phyloP scores from a whole-genome alignment of 2,888 invertebrate species.

The Melinaea menophilus region DNA sequence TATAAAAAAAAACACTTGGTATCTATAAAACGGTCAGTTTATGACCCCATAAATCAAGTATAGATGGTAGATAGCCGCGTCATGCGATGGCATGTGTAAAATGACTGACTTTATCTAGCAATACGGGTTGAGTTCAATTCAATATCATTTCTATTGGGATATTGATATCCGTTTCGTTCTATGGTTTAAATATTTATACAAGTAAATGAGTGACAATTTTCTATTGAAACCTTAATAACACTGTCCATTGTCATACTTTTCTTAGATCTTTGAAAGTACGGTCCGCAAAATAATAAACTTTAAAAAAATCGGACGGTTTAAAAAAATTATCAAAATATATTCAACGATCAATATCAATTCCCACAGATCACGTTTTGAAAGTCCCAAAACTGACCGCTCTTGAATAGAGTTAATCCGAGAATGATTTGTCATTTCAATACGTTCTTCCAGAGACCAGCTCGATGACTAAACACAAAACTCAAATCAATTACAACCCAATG shows the following conservation, averaged over 20 bases:
- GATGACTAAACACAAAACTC: conserved; percentile 29
- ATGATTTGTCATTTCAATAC: conserved; percentile 45
- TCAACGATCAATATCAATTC: conserved; percentile 41
- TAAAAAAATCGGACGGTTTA: conserved; percentile 20
- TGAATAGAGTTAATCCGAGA: conserved; percentile 39
- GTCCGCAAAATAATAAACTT: too few relatives aligned
- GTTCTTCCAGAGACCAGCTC: conserved; percentile 32
- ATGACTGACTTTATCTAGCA: conserved; percentile 3
- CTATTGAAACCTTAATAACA: too few relatives aligned
- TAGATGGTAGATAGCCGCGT: conserved; percentile 49
- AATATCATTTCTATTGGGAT: not conserved
- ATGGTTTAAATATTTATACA: too few relatives aligned
- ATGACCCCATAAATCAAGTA: conserved; percentile 65
- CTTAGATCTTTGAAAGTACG: too few relatives aligned
- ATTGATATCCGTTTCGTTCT: not conserved
- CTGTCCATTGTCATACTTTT: too few relatives aligned
- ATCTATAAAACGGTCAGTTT: conserved; percentile 66
- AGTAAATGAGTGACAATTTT: too few relatives aligned
- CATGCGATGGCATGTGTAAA: conserved; percentile 1
- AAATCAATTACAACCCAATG: conserved; percentile 29
- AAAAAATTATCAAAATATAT: conserved; percentile 1
- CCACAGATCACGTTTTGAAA: conserved; percentile 47
- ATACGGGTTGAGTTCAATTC: not conserved
- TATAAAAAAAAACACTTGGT: conserved; percentile 47
- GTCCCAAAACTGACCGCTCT: conserved; percentile 42